Evolutionary conservation across 2,888 invertebrate genomes (phyloP).

Genomic region (Papilio protenor): DNA sequence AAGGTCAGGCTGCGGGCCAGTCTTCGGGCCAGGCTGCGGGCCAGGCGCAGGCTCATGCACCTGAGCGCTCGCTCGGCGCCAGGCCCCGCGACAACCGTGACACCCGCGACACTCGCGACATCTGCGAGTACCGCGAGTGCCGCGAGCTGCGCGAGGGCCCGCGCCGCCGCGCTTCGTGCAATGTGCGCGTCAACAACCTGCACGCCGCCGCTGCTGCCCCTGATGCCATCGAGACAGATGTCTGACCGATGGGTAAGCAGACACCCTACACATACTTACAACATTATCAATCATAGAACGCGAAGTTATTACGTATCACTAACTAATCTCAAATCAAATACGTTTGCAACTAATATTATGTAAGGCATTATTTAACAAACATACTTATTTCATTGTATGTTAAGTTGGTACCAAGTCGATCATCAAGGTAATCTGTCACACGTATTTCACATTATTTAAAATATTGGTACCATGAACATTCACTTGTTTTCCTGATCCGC

Average conservation of each 20-base stretch:
- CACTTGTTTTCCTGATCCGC: neutral
- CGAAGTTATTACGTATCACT: neutral
- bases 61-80: constrained; percentile 47
- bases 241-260: constrained; percentile 94
- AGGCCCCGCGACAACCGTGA: constrained; percentile 59
- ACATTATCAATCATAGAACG: constrained; percentile 44
- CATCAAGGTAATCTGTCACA: neutral
- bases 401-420: neutral
- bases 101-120: constrained; percentile 71
- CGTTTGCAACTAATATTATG: neutral
- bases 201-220: constrained; percentile 87
- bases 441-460: neutral
- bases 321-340: neutral
- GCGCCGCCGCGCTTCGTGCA: constrained; percentile 70
- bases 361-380: too few species aligned
- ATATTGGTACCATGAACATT: neutral
- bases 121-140: constrained; percentile 45
- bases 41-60: constrained; percentile 45
- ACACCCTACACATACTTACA: neutral
- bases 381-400: neutral
- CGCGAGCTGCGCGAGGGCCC: constrained; percentile 46
- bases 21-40: constrained; percentile 30
- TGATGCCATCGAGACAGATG: constrained; percentile 96
- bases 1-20: constrained; percentile 43
- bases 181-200: constrained; percentile 77